Evolutionary conservation across 2,888 invertebrate species (phyloP).

Genomic region (Flexamia atlantica): DNA sequence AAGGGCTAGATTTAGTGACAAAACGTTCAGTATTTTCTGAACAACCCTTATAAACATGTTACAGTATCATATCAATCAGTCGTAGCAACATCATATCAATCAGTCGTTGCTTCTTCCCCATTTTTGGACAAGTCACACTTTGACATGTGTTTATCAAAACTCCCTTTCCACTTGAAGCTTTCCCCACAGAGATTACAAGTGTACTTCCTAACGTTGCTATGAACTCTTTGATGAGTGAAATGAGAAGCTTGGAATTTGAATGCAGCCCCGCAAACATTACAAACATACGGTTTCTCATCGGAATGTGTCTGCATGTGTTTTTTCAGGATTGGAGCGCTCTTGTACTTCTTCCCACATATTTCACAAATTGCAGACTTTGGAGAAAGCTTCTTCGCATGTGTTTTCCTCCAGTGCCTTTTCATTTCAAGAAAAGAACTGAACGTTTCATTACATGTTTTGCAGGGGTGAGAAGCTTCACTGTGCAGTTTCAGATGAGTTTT

Average conservation of each 20-base stretch:
- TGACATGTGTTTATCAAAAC: constrained; percentile 51
- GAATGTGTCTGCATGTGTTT: neutral
- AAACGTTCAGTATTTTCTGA: neutral
- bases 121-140: no score
- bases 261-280: constrained; percentile 33
- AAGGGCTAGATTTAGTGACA: no score
- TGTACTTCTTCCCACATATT: constrained; percentile 38
- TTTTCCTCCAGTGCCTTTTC: no score
- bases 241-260: constrained; percentile 4
- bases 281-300: constrained; percentile 25
- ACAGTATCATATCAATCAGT: neutral
- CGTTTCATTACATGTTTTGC: no score
- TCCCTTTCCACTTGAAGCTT: constrained; percentile 34
- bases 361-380: neutral
- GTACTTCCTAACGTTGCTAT: constrained; percentile 3
- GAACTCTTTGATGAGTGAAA: constrained; percentile 1
- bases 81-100: neutral
- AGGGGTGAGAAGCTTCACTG: no score
- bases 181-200: constrained; percentile 5
- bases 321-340: neutral
- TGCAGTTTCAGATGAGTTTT: no score
- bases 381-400: neutral
- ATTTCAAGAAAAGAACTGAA: no score
- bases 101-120: neutral
- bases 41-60: neutral